These are phyloP conservation scores for Eumacrocentrus americanus DNA, from an alignment of 2,888 invertebrate species.

Conservation along the genomic window DNA sequence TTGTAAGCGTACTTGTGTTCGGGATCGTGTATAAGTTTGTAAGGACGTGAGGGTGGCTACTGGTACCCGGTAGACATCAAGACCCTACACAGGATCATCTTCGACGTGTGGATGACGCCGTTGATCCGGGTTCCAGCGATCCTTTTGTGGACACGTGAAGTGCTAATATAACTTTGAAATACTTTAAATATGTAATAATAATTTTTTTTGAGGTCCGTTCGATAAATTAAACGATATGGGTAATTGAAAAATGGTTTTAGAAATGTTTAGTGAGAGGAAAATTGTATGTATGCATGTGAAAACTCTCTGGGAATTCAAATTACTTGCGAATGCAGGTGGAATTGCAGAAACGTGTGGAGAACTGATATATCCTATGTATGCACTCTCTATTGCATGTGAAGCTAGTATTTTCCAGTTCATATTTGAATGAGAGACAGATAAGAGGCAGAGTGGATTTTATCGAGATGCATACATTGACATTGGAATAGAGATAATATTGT, in stretches of 20 bases:
- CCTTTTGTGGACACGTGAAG: slow-evolving; percentile 29
- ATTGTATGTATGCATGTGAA: background rate
- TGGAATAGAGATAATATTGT: too few relatives aligned
- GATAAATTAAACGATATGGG: background rate
- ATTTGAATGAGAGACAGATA: background rate
- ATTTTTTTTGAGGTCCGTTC: background rate
- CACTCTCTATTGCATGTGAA: background rate
- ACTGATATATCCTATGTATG: background rate
- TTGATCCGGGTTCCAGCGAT: slow-evolving; percentile 40
- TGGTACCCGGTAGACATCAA: slow-evolving; percentile 65
- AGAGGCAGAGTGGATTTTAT: background rate
- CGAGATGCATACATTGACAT: background rate
- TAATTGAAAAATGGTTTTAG: background rate
- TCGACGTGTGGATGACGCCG: slow-evolving; percentile 31
- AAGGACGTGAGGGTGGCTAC: slow-evolving; percentile 78
- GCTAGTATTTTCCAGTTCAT: too few relatives aligned
- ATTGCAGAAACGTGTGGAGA: background rate
- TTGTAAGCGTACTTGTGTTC: slow-evolving; percentile 75
- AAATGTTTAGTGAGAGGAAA: background rate
- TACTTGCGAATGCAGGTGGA: background rate
- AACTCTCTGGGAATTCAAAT: background rate
- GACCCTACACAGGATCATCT: slow-evolving; percentile 35
- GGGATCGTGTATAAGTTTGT: slow-evolving; percentile 77
- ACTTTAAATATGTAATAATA: background rate
- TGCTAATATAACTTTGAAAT: too few relatives aligned